Evolutionary conservation across 2,888 invertebrate species (phyloP).

Genomic region (Dasysyrphus tricinctus): DNA sequence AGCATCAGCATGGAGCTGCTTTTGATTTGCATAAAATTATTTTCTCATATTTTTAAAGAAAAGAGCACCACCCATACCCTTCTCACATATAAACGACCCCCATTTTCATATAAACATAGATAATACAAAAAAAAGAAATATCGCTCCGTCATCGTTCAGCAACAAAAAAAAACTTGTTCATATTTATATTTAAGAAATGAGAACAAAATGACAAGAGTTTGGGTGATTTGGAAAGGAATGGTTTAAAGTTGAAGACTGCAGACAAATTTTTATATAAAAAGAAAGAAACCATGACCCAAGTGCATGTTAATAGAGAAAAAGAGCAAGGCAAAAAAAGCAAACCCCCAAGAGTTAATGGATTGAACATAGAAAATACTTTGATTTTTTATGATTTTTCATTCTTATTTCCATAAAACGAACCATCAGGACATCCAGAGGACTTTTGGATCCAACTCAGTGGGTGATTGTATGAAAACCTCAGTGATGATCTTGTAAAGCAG

Average conservation of each 20-base stretch:
- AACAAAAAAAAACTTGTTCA: slow-evolving; percentile 29
- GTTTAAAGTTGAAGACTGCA: slow-evolving; percentile 16
- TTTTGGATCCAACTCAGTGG: background rate
- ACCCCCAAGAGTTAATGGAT: slow-evolving; percentile 61
- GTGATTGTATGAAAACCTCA: background rate
- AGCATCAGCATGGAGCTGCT: slow-evolving; percentile 48
- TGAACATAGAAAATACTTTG: slow-evolving; percentile 59
- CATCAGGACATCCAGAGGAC: background rate
- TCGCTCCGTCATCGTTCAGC: slow-evolving; percentile 51
- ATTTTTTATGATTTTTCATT: slow-evolving; percentile 37
- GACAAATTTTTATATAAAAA: background rate
- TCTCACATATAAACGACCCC: background rate
- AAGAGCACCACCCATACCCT: slow-evolving; percentile 14
- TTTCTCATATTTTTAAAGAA: slow-evolving; percentile 44
- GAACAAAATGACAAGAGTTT: slow-evolving; percentile 16
- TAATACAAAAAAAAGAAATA: slow-evolving; percentile 8
- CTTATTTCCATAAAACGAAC: slow-evolving; percentile 17
- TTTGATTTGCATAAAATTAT: slow-evolving; percentile 71
- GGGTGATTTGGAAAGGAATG: slow-evolving; percentile 33
- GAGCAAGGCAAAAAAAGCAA: background rate
- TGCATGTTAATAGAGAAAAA: slow-evolving; percentile 47
- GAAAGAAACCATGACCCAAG: slow-evolving; percentile 25
- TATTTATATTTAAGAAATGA: slow-evolving; percentile 53
- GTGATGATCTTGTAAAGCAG: background rate
- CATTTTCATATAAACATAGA: background rate